These are phyloP conservation scores for Lochmaea capreae DNA, from an alignment of 2,888 invertebrate species.

Conservation along the genomic window DNA sequence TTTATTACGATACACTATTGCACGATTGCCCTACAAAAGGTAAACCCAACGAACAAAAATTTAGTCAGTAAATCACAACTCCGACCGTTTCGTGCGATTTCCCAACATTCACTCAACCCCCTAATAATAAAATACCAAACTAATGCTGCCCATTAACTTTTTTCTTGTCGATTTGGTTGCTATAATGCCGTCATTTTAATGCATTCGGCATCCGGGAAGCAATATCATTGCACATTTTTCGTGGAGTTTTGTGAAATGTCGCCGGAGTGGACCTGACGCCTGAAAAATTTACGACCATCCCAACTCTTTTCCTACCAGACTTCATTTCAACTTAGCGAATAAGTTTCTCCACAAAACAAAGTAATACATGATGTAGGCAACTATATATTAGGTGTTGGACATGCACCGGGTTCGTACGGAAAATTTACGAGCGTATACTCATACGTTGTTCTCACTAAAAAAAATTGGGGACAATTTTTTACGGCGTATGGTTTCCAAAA, in stretches of 20 bases:
- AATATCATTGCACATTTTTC: constrained; percentile 31
- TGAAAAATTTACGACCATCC: constrained; percentile 61
- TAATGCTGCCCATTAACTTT: constrained; percentile 24
- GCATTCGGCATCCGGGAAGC: constrained; percentile 30
- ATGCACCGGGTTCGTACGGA: constrained; percentile 48
- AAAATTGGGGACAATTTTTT: constrained; percentile 24
- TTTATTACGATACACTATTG: no score
- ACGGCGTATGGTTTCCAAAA: constrained; percentile 6
- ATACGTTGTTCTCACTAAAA: constrained; percentile 8
- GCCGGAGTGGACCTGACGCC: constrained; percentile 59
- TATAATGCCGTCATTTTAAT: constrained; percentile 33
- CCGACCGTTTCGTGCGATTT: not conserved
- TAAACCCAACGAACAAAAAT: not conserved
- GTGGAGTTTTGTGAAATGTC: constrained; percentile 51
- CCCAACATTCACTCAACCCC: constrained; percentile 2
- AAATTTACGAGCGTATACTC: constrained; percentile 48
- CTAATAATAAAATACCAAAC: constrained; percentile 21
- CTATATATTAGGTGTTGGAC: constrained; percentile 55
- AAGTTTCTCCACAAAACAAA: constrained; percentile 60
- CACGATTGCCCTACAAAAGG: not conserved
- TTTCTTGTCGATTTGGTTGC: constrained; percentile 19
- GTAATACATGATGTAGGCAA: constrained; percentile 60
- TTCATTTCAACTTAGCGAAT: constrained; percentile 60
- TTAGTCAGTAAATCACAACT: constrained; percentile 4
- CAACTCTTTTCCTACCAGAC: constrained; percentile 58